These are phyloP conservation scores for Drosophila putrida DNA, from an alignment of 2,888 invertebrate species.

Conservation along the genomic window DNA sequence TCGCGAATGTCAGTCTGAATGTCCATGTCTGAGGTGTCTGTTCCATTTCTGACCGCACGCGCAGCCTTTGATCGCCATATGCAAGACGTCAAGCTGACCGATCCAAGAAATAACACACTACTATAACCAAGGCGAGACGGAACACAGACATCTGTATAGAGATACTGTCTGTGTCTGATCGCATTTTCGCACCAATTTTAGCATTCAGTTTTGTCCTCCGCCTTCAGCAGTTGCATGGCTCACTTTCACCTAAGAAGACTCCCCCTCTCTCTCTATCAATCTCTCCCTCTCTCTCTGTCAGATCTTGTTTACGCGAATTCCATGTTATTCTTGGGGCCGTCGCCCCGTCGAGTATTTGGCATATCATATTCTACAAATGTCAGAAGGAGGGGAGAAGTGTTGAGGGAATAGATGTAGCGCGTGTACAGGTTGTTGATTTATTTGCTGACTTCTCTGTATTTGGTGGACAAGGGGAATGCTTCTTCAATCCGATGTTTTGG, in stretches of 20 bases:
- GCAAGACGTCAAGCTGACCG: conserved; percentile 70
- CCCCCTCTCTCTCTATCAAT: conserved; percentile 10
- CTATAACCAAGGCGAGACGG: conserved; percentile 1
- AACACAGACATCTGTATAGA: conserved; percentile 2
- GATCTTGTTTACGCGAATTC: conserved; percentile 71
- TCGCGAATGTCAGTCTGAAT: conserved; percentile 13
- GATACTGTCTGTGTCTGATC: conserved; percentile 20
- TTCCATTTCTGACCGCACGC: conserved; percentile 72
- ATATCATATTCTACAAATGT: conserved; percentile 55
- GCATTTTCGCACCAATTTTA: conserved; percentile 72
- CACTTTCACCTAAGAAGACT: conserved; percentile 47
- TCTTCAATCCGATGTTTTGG: conserved; percentile 27
- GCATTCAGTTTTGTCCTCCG: conserved; percentile 47
- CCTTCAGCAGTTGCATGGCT: conserved; percentile 46
- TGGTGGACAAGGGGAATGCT: conserved; percentile 35
- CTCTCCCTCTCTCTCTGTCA: conserved; percentile 27
- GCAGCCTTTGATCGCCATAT: conserved; percentile 71
- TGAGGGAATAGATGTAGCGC: conserved; percentile 61
- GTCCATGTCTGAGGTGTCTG: conserved; percentile 29
- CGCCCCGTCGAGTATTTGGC: conserved; percentile 62
- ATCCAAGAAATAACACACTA: background rate
- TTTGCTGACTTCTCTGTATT: conserved; percentile 61
- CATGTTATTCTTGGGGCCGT: conserved; percentile 72
- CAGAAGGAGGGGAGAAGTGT: background rate
- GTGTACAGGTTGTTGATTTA: conserved; percentile 76